Conservation (phyloP, 2,888 invertebrate species). For the Cryptophagus acutangulus region DNA sequence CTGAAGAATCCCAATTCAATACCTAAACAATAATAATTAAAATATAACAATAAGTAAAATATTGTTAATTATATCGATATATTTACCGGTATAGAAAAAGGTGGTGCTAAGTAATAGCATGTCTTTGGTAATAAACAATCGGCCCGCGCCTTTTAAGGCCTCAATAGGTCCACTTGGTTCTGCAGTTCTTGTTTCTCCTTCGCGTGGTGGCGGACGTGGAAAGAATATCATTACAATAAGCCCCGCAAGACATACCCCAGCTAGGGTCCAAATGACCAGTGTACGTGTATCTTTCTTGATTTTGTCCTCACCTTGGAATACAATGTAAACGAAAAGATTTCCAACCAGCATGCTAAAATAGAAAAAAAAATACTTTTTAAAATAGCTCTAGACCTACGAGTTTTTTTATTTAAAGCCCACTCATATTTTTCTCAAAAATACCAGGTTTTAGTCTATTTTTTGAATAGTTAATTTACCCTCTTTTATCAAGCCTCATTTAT, state of each 20-base stretch:
- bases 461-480: too few species aligned
- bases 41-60: neutral
- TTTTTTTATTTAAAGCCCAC: too few species aligned
- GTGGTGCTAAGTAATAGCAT: conserved; percentile 82
- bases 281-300: conserved; percentile 69
- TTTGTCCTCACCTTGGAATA: conserved; percentile 73
- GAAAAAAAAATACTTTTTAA: conserved; percentile 25
- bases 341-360: conserved; percentile 85
- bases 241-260: conserved; percentile 65
- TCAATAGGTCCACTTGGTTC: conserved; percentile 55
- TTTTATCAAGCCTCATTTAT: too few species aligned
- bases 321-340: conserved; percentile 89
- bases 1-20: conserved; percentile 92
- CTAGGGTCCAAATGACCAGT: conserved; percentile 77
- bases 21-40: conserved; percentile 58
- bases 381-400: too few species aligned
- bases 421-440: too few species aligned
- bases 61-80: too few species aligned
- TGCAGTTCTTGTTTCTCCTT: conserved; percentile 38
- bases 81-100: conserved; percentile 88
- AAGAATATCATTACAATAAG: conserved; percentile 63
- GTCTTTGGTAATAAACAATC: conserved; percentile 71
- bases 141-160: conserved; percentile 70
- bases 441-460: too few species aligned
- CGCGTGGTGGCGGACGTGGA: conserved; percentile 51